Conservation (phyloP, 2,888 invertebrate genomes). For the Quadroppia sp. region DNA sequence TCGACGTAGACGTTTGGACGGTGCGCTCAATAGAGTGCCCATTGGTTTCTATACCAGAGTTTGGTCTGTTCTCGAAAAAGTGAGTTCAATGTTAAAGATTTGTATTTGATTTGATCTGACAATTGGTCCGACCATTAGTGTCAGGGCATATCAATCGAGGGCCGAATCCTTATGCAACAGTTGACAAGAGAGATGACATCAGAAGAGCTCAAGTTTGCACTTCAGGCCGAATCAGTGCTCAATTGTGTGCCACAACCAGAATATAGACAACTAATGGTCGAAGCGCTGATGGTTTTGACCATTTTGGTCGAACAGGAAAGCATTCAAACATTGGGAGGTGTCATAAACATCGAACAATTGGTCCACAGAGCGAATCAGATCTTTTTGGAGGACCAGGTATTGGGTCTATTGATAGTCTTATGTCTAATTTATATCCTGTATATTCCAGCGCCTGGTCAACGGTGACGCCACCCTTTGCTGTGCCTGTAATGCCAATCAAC, state of each 20-base stretch:
- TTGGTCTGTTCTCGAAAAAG: constrained; percentile 83
- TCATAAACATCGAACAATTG: constrained; percentile 81
- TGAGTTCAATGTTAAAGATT: too few species aligned
- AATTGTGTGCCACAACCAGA: constrained; percentile 98
- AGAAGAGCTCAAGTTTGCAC: constrained; percentile 94
- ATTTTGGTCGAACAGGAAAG: constrained; percentile 78
- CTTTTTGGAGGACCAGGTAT: constrained; percentile 91
- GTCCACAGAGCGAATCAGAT: constrained; percentile 90
- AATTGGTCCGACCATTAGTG: constrained; percentile 60
- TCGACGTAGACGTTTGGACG: constrained; percentile 85
- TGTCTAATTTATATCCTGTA: too few species aligned
- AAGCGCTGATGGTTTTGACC: constrained; percentile 93
- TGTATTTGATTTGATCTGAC: too few species aligned
- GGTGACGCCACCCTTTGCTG: constrained; percentile 93
- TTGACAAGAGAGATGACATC: constrained; percentile 98
- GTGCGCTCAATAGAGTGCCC: constrained; percentile 94
- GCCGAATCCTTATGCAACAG: constrained; percentile 80
- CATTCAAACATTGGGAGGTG: constrained; percentile 68
- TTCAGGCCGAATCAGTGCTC: constrained; percentile 92
- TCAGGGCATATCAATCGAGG: constrained; percentile 88
- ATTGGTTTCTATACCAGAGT: constrained; percentile 92
- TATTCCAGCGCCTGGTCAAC: constrained; percentile 67
- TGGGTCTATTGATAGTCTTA: too few species aligned
- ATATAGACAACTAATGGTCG: constrained; percentile 89
- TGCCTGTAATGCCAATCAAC: constrained; percentile 58